Evolutionary conservation across 2,113 vertebrate genomes (phyloP).

Genomic region (Nannospalax galili): DNA sequence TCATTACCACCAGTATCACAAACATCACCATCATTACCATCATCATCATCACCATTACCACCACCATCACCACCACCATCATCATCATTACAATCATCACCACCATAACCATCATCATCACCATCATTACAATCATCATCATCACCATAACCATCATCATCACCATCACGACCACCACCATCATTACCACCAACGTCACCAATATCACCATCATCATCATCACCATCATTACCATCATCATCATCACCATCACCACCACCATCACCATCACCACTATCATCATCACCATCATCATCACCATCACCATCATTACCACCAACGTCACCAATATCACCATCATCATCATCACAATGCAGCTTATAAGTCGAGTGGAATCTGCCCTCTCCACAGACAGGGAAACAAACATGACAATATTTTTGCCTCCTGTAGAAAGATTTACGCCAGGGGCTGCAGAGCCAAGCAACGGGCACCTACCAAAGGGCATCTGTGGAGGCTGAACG

Average conservation of each 20-base stretch:
- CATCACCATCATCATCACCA: accelerated
- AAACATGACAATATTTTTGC: accelerated
- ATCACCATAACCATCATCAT: neutral
- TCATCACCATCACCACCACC: accelerated
- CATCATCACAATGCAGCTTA: accelerated
- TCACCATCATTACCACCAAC: accelerated
- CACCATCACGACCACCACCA: neutral
- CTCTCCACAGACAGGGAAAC: accelerated
- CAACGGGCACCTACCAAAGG: accelerated
- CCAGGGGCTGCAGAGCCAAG: accelerated
- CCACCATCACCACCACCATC: accelerated
- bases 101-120: accelerated
- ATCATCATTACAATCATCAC: accelerated
- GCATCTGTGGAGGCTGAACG: accelerated
- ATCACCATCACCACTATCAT: accelerated
- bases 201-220: neutral
- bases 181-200: accelerated
- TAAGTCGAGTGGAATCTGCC: accelerated
- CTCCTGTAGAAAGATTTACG: neutral
- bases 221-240: neutral
- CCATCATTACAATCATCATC: accelerated
- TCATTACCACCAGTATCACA: accelerated
- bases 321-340: neutral
- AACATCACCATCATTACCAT: accelerated
- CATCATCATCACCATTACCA: accelerated